Base-by-base conservation (phyloP, 2,113 vertebrate genomes). In the Podarcis muralis region DNA sequence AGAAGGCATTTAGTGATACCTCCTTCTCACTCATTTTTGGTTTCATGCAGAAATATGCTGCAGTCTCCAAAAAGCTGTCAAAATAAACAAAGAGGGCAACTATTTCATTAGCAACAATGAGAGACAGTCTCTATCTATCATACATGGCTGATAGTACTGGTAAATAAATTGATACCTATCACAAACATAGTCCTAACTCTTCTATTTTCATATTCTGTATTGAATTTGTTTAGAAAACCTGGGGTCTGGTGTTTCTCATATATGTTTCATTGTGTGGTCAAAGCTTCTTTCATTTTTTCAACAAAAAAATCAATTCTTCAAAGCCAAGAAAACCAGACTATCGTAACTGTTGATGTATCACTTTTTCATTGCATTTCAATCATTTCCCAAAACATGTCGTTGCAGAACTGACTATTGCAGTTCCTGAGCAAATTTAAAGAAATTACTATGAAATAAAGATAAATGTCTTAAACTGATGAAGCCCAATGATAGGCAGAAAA, bases 21-120 rank as follows among this genome's bases (percentile, higher is more conserved):
- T 99, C 98, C 91, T 99, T 99, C 90, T 99, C 99, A 22, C 98
- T 98, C 90, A 97, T 90, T 95, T 99, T 99, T 89, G 99, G 95
- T 95, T 98, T 99, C 93, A 99, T 98, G 48, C 96, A 98, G 96
- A 98, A 99, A 96, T 98, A 99, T 16, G 97, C 95, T 8, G 98
- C 97, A 62, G 98, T 97, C 94, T 99, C 98, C 94, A 99, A 95
- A 96, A 99, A 99, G 89, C 99, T 99, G 96, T 93, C 93, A 97
- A 97, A 93, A 62, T 85, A 93, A 95, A 74, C 35, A 94, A 90
- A 92, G 93, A 2, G 0, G 3, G 72, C 68, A 95, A 93, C 92
- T n/a, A 27, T 90, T 88, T 95, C 86, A 92, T 88, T 89, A 57
- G 74, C 69, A 88, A 6, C 81, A 90, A 80, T 86, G 8, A 30